Base-by-base conservation (phyloP, 2,888 invertebrate genomes). In the Xanthia icteritia region DNA sequence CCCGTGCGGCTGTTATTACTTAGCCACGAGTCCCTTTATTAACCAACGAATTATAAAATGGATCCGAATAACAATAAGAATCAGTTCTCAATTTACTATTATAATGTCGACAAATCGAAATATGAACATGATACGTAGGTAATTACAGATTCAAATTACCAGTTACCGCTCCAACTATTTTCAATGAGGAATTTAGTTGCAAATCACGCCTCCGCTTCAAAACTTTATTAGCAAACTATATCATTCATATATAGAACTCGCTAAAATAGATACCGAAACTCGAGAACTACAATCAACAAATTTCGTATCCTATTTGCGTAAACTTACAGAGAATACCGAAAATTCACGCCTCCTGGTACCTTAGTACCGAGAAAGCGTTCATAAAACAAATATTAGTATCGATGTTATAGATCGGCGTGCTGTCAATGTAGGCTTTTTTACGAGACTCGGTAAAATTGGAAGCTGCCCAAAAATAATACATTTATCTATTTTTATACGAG, bases 331-430 rank as follows among this genome's bases (percentile, higher is more conserved):
- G 5, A 45, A 8, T 45, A 31, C 31, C 15, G 27, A 58, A 36
- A 36, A 48, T 72, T 82, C 73, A 61, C 68, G 63, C 56, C 51
- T 20, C 0, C 66, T 20, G 9, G 36, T 51, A 51, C 5, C 20
- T 2, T 63, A 63, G 45, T 63, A 39, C 23, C 39, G 15, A 70
- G 78, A 88, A 88, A 89, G 88, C 91, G 91, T 90, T 90, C 91
- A 92, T 93, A 93, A 93, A 94, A 91, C 90, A 93, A 93, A 93
- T 92, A 94, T 93, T 92, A 92, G 91, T 91, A 91, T 91, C 90
- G 89, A 89, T 90, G 89, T 90, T 89, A 89, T 88, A 91, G 89
- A 91, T 92, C 90, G 90, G 86, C 85, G 77, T 86, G 86, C 90
- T 91, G 91, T 93, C 93, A 90, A 89, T 91, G 83, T 85, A 81